phyloP scores from a whole-genome alignment of 2,888 invertebrate genomes.

The Labia minor region DNA sequence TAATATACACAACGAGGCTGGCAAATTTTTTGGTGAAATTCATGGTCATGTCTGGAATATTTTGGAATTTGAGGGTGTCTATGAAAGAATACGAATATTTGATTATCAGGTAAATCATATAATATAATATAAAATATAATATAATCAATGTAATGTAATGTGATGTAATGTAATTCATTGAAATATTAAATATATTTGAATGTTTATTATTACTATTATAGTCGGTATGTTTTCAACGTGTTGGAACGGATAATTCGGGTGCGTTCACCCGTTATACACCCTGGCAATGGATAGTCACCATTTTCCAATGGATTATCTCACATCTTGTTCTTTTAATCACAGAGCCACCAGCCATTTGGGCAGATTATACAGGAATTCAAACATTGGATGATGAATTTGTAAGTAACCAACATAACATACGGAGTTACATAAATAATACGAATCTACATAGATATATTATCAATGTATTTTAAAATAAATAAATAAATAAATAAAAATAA shows the following conservation, averaged over 20 bases:
- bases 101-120: conserved; percentile 38
- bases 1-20: conserved; percentile 38
- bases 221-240: not conserved
- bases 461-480: too few species aligned
- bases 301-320: not conserved
- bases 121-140: too few species aligned
- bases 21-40: conserved; percentile 49
- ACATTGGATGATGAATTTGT: not conserved
- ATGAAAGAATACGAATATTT: conserved; percentile 33
- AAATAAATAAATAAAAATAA: too few species aligned
- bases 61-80: conserved; percentile 33
- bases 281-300: not conserved
- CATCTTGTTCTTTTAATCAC: not conserved
- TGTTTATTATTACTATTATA: not conserved
- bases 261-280: not conserved
- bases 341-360: not conserved
- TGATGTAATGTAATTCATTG: too few species aligned
- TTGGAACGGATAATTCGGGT: not conserved
- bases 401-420: too few species aligned
- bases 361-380: not conserved
- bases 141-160: too few species aligned
- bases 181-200: too few species aligned
- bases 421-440: too few species aligned
- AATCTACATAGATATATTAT: too few species aligned
- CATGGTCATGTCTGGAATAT: conserved; percentile 16